Evolutionary conservation across 2,113 vertebrate genomes (phyloP).

Genomic region (Alaudala cheleensis): DNA sequence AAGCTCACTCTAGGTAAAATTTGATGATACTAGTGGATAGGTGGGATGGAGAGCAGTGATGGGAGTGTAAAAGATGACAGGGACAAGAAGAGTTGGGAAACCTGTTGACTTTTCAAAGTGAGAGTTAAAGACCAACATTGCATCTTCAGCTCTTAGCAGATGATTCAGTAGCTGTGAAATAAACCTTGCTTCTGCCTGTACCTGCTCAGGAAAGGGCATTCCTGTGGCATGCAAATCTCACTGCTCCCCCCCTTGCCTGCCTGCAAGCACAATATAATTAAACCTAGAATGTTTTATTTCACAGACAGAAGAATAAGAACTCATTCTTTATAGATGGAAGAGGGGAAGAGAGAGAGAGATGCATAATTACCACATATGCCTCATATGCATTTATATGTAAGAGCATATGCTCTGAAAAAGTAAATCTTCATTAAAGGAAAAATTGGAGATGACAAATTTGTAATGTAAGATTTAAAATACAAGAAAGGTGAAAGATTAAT

Average conservation of each 20-base stretch:
- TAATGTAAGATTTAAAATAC: background rate
- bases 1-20: background rate
- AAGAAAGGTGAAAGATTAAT: background rate
- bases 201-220: background rate
- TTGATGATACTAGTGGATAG: background rate
- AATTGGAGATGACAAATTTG: background rate
- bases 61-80: background rate
- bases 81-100: background rate
- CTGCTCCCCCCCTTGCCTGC: background rate
- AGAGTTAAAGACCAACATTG: background rate
- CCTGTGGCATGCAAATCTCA: background rate
- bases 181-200: background rate
- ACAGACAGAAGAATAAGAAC: background rate
- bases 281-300: background rate
- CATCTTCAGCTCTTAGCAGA: background rate
- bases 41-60: background rate
- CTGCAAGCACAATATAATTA: background rate
- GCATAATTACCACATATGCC: background rate
- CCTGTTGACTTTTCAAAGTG: background rate
- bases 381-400: background rate
- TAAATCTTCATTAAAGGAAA: background rate
- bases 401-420: background rate
- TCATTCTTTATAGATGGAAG: background rate
- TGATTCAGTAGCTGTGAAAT: background rate
- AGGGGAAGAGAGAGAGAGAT: background rate